Conservation (phyloP, 2,797 vertebrate species). For the Tragelaphus oryx region DNA sequence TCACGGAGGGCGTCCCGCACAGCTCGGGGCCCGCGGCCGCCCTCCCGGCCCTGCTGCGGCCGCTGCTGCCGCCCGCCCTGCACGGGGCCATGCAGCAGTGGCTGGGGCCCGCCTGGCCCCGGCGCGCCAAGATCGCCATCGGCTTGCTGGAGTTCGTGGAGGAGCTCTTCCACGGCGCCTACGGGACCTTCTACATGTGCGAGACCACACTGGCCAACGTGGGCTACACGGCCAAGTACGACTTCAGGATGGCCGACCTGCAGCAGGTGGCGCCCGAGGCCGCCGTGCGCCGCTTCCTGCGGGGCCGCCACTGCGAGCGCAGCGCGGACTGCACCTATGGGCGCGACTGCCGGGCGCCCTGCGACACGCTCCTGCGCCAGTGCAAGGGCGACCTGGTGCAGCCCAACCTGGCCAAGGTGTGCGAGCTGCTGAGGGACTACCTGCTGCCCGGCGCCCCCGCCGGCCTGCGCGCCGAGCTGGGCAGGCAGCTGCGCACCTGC, state of each 20-base stretch:
- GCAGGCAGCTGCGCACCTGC: constrained; percentile 93
- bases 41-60: constrained; percentile 83
- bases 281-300: constrained; percentile 87
- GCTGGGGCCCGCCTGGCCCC: constrained; percentile 95
- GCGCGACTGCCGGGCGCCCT: constrained; percentile 91
- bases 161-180: constrained; percentile 95
- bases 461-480: constrained; percentile 89
- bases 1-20: constrained; percentile 90
- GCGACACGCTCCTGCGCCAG: constrained; percentile 92
- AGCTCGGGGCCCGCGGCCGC: constrained; percentile 87
- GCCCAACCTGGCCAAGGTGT: constrained; percentile 97
- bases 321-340: constrained; percentile 94
- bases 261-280: constrained; percentile 90
- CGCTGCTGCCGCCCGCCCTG: constrained; percentile 86
- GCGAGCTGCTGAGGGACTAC: constrained; percentile 90
- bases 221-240: constrained; percentile 91
- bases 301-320: constrained; percentile 90
- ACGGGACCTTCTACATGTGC: constrained; percentile 95
- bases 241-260: constrained; percentile 95
- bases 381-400: constrained; percentile 93
- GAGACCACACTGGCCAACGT: constrained; percentile 89
- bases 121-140: constrained; percentile 92
- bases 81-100: constrained; percentile 90
- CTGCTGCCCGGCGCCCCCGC: constrained; percentile 90
- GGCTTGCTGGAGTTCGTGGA: constrained; percentile 98